Evolutionary conservation across 2,888 invertebrate species (phyloP).

Genomic region (Nomada ruficornis): DNA sequence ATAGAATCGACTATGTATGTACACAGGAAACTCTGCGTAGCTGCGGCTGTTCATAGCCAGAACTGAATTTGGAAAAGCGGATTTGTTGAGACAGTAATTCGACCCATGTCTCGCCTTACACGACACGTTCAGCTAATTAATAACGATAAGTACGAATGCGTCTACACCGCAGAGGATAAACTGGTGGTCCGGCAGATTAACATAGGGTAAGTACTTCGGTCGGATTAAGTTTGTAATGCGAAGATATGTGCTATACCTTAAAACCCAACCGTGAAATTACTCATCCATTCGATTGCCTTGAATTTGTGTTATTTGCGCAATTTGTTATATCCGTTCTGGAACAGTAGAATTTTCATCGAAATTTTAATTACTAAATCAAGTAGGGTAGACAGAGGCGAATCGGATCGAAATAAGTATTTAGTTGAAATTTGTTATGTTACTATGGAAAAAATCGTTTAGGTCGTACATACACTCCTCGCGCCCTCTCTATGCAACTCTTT

Average conservation of each 20-base stretch:
- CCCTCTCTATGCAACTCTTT: no score
- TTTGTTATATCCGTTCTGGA: not conserved
- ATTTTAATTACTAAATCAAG: no score
- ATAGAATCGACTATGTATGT: conserved; percentile 28
- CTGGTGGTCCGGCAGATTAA: conserved; percentile 68
- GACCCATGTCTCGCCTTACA: conserved; percentile 71
- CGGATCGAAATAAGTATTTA: no score
- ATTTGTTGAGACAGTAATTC: conserved; percentile 76
- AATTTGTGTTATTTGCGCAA: not conserved
- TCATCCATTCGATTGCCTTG: not conserved
- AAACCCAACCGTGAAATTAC: not conserved
- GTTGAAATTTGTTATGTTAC: no score
- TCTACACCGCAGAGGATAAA: conserved; percentile 81
- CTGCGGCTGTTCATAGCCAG: conserved; percentile 32
- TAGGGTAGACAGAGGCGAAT: no score
- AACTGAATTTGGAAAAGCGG: conserved; percentile 69
- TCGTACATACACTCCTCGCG: no score
- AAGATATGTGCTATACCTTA: conserved; percentile 55
- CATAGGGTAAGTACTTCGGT: conserved; percentile 59
- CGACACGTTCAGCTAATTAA: conserved; percentile 78
- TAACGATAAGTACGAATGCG: conserved; percentile 82
- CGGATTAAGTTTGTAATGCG: conserved; percentile 69
- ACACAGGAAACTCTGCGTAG: conserved; percentile 46
- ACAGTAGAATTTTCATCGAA: no score
- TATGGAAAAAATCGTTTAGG: no score